A percentile compares a stretch with the other conserved stretches of the same genome.
These are phyloP conservation scores for Hyaena hyaena DNA, from an alignment of 2,113 vertebrate species.

Conservation along the genomic window DNA sequence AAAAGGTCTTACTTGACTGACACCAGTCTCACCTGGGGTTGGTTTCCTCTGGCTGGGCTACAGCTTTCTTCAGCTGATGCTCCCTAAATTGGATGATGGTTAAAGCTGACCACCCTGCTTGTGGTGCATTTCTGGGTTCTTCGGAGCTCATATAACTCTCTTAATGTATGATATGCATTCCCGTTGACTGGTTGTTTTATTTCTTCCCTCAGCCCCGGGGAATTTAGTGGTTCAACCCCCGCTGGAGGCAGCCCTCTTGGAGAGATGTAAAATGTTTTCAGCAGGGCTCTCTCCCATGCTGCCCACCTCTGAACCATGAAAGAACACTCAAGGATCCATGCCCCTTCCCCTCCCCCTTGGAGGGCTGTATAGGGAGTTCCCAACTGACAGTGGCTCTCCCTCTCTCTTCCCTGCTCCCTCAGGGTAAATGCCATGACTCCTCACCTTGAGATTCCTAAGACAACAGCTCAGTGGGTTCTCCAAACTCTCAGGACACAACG, in stretches of 20 bases:
- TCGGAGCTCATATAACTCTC: not conserved
- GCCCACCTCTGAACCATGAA: not conserved
- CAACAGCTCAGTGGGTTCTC: too few relatives aligned
- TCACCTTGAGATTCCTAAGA: not conserved
- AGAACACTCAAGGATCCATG: not conserved
- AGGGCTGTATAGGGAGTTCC: not conserved
- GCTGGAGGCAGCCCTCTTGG: not conserved
- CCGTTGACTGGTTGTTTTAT: not conserved
- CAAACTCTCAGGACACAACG: not conserved
- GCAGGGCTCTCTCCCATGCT: not conserved
- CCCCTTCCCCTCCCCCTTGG: fast-evolving
- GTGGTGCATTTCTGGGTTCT: not conserved
- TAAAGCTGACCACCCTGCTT: not conserved
- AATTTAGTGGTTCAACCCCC: not conserved
- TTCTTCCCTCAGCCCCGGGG: not conserved
- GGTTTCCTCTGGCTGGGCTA: not conserved
- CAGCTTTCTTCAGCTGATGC: not conserved
- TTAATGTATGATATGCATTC: not conserved
- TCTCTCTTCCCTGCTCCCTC: not conserved
- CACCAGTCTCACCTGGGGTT: not conserved
- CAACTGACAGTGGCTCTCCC: not conserved
- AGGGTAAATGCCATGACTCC: not conserved
- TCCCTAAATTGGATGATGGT: not conserved
- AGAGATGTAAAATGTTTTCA: not conserved
- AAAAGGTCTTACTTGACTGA: not conserved